Evolutionary conservation across 2,888 invertebrate species (phyloP), one percentile per base, ranked within the genome.

Genomic region (Lamellibrachia columna): DNA sequence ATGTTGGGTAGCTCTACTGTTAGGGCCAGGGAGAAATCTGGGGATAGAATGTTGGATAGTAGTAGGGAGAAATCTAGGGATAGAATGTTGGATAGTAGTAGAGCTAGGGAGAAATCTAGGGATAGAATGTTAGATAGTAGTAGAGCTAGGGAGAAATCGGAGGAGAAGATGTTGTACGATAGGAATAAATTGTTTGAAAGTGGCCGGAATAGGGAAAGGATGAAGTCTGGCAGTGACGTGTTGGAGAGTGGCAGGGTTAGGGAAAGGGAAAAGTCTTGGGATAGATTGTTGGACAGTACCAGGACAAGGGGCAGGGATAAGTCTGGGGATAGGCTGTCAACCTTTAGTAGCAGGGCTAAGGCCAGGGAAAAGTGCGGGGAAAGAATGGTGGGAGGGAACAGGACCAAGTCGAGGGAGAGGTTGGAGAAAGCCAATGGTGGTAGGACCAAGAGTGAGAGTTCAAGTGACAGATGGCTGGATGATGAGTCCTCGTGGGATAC

Each of bases 231-330:
- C 22, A 15, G 75, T 11, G 75, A 75, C n/a, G 4, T 6, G 6
- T 15, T 75, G 75, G 75, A 75, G 75, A 75, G 22, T 75, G n/a
- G 22, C 75, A 75, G 75, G 75, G 22, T 3, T 75, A 75, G 22
- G n/a, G 75, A 75, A 75, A 11, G 75, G 22, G 75, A 75, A 75
- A 75, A 75, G 75, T 75, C 75, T 75, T 75, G 75, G 75, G 75
- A 75, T 75, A 75, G 75, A 22, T 75, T 75, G 75, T 15, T 75
- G 75, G 75, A 15, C 15, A 75, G 7, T 75, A 75, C 22, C 75
- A 75, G 75, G n/a, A 75, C 75, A 75, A 75, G 75, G 22, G 75
- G 75, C 75, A 75, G 75, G 75, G 75, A 75, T 6, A 75, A 75
- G 75, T 75, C 15, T 75, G 75, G 75, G 75, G 75, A 75, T 75